Conservation (phyloP, 2,797 vertebrate species). For the Heteromormyrus szaboi region DNA sequence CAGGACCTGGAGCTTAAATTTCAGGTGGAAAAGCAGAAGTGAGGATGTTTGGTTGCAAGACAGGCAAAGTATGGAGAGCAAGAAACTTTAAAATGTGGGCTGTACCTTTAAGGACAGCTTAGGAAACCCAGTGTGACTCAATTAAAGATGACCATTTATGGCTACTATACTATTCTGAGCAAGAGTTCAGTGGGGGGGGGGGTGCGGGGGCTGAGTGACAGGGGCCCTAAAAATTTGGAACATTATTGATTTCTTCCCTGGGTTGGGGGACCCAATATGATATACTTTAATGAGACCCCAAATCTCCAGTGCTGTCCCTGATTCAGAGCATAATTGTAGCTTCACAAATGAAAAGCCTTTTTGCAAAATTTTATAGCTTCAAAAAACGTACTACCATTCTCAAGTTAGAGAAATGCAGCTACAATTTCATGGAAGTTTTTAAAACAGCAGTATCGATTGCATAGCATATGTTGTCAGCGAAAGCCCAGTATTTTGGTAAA, state of each 20-base stretch:
- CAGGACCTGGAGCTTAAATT: conserved; percentile 62
- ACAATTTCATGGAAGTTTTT: no score
- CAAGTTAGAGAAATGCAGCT: no score
- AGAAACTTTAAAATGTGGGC: not conserved
- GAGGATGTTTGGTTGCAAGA: not conserved
- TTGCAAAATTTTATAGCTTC: not conserved
- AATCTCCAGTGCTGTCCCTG: not conserved
- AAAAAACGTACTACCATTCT: no score
- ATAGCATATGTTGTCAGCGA: not conserved
- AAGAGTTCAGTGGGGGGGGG: not conserved
- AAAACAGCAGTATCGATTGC: no score
- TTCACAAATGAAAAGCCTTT: not conserved
- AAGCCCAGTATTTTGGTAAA: not conserved
- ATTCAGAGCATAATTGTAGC: not conserved
- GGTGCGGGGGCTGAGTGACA: not conserved
- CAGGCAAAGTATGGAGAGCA: not conserved
- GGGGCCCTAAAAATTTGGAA: not conserved
- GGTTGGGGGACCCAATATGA: not conserved
- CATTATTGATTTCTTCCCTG: not conserved
- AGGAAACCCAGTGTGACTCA: not conserved
- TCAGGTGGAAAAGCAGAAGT: conserved; percentile 41
- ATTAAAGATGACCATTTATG: not conserved
- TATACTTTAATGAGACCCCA: not conserved
- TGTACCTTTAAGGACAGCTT: not conserved
- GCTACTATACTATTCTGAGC: not conserved